Evolutionary conservation across 2,797 vertebrate species (phyloP).

Genomic region (Chrosomus eos): DNA sequence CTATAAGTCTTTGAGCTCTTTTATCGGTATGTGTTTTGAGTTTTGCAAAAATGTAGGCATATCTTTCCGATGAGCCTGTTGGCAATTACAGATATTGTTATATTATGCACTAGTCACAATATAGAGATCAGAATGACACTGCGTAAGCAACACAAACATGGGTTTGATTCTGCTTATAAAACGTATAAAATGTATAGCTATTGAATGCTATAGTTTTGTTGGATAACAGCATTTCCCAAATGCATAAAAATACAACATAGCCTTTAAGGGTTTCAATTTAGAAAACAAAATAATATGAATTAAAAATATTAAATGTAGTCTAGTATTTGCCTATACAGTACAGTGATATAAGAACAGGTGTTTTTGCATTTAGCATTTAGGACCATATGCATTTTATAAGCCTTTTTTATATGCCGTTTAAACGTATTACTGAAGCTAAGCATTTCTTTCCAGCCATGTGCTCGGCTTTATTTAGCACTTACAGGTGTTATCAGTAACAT

Average conservation of each 20-base stretch:
- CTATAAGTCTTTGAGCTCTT: too few species aligned
- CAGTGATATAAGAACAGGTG: background rate
- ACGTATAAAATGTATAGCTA: background rate
- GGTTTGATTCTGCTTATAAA: background rate
- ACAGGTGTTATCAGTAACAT: slow-evolving; percentile 25
- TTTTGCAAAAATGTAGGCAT: background rate
- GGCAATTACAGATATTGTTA: background rate
- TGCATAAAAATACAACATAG: background rate
- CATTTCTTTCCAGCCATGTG: slow-evolving; percentile 10
- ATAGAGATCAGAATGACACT: background rate
- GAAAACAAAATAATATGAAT: background rate
- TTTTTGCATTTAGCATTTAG: background rate
- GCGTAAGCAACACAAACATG: background rate
- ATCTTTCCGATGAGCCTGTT: background rate
- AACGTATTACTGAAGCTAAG: background rate
- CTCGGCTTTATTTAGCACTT: slow-evolving; percentile 10
- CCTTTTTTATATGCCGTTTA: slow-evolving; percentile 1
- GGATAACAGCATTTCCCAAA: background rate
- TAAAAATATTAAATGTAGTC: background rate
- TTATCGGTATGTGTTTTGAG: background rate
- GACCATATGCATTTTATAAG: background rate
- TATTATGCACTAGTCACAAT: background rate
- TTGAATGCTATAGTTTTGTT: background rate
- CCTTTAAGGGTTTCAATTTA: background rate
- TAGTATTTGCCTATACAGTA: background rate